phyloP scores from a whole-genome alignment of 2,888 invertebrate genomes.

The Oscheius sp. region DNA sequence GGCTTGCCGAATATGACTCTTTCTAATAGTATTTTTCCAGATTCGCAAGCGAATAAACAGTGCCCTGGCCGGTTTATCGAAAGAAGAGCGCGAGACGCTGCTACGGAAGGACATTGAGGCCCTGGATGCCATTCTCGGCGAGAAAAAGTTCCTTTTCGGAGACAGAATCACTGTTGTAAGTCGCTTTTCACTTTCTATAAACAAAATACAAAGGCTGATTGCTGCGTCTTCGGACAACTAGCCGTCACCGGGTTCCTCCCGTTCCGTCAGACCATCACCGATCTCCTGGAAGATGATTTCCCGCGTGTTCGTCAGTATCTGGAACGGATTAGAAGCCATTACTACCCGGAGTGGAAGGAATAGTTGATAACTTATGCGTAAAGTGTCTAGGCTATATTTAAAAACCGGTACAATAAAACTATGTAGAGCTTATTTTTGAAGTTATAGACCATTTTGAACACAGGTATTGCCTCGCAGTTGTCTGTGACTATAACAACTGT shows the following conservation, averaged over 20 bases:
- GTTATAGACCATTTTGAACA: no score
- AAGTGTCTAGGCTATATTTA: no score
- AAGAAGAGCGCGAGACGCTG: conserved; percentile 73
- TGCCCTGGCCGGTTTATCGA: conserved; percentile 46
- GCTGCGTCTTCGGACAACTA: conserved; percentile 68
- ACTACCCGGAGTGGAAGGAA: conserved; percentile 66
- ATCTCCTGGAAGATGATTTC: conserved; percentile 68
- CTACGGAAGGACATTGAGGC: conserved; percentile 91
- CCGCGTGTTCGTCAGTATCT: conserved; percentile 62
- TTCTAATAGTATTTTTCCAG: conserved; percentile 29
- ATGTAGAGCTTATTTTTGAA: no score
- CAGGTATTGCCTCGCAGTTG: no score
- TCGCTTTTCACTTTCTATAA: conserved; percentile 6
- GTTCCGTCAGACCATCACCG: conserved; percentile 64
- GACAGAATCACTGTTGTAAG: conserved; percentile 90
- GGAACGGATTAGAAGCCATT: conserved; percentile 66
- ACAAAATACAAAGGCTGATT: conserved; percentile 59
- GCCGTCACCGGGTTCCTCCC: conserved; percentile 65
- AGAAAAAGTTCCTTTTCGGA: conserved; percentile 94
- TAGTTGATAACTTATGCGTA: not conserved
- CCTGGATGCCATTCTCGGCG: conserved; percentile 88
- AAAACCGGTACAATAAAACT: no score
- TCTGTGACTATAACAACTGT: no score
- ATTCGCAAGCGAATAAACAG: conserved; percentile 45
- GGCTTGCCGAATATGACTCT: not conserved